Conservation (phyloP, 23 tunicate species). For the Corella eumyota region DNA sequence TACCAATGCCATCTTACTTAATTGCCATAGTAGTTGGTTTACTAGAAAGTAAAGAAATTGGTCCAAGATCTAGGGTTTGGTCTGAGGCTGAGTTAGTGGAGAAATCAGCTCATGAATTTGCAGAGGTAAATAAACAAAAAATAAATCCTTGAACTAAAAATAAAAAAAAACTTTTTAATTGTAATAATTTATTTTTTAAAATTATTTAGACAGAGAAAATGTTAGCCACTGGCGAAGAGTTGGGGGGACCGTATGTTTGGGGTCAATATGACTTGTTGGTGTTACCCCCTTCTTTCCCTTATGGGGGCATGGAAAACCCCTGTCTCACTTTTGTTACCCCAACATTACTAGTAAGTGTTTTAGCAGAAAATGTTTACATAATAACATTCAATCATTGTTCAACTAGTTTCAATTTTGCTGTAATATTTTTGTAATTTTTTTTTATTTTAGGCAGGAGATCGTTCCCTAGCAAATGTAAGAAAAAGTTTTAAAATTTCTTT, state of each 20-base stretch:
- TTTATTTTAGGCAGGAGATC: conserved; percentile 86
- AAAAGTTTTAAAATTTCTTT: background rate
- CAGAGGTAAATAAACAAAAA: conserved; percentile 49
- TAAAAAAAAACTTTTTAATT: no score
- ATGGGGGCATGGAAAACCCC: conserved; percentile 99
- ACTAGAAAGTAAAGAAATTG: conserved; percentile 73
- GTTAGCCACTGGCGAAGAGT: conserved; percentile 74
- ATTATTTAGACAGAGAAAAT: conserved; percentile 77
- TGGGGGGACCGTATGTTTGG: conserved; percentile 98
- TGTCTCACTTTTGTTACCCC: conserved; percentile 98
- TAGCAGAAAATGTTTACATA: background rate
- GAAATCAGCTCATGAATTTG: conserved; percentile 70
- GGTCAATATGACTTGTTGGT: conserved; percentile 88
- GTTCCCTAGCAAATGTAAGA: conserved; percentile 89
- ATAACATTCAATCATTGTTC: background rate
- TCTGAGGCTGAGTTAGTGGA: conserved; percentile 78
- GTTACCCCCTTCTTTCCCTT: conserved; percentile 95
- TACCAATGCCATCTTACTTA: conserved; percentile 87
- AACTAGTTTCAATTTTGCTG: no score
- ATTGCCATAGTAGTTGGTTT: conserved; percentile 85
- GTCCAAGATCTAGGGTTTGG: conserved; percentile 93
- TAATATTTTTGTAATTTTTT: no score
- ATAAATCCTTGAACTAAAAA: no score
- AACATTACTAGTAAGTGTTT: conserved; percentile 56
- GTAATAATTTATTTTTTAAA: conserved; percentile 6